Conservation (phyloP, 2,888 invertebrate genomes). For the Cosmia trapezina region DNA sequence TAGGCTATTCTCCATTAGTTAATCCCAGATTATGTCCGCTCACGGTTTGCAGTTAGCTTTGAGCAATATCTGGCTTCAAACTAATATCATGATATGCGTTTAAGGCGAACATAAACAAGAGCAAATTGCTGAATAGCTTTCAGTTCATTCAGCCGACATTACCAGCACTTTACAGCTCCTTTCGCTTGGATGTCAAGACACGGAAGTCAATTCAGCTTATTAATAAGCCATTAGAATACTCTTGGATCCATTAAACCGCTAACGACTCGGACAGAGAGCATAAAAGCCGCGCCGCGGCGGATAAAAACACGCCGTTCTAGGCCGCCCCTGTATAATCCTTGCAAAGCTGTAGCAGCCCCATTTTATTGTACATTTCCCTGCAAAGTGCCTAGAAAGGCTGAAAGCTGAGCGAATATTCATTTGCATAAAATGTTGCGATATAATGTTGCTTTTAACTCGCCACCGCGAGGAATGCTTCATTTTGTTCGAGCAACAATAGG, state of each 20-base stretch:
- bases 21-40: constrained; percentile 28
- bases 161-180: not conserved
- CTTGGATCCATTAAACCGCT: constrained; percentile 57
- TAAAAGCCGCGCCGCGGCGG: constrained; percentile 50
- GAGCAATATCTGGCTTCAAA: constrained; percentile 23
- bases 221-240: constrained; percentile 49
- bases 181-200: constrained; percentile 7
- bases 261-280: constrained; percentile 57
- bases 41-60: constrained; percentile 21
- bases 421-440: constrained; percentile 82
- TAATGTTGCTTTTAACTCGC: constrained; percentile 79
- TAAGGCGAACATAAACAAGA: not conserved
- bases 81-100: constrained; percentile 6
- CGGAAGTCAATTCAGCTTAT: constrained; percentile 46
- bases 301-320: constrained; percentile 62
- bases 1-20: constrained; percentile 30
- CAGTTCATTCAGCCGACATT: not conserved
- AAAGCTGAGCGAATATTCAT: constrained; percentile 79
- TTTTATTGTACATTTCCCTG: constrained; percentile 80
- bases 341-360: constrained; percentile 70
- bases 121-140: not conserved
- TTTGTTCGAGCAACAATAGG: constrained; percentile 80
- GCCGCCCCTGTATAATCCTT: constrained; percentile 70
- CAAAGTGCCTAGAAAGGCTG: constrained; percentile 80
- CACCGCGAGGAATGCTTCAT: constrained; percentile 72